Base-by-base conservation (phyloP, 2,888 invertebrate species). In the Brachyopa scutellaris region DNA sequence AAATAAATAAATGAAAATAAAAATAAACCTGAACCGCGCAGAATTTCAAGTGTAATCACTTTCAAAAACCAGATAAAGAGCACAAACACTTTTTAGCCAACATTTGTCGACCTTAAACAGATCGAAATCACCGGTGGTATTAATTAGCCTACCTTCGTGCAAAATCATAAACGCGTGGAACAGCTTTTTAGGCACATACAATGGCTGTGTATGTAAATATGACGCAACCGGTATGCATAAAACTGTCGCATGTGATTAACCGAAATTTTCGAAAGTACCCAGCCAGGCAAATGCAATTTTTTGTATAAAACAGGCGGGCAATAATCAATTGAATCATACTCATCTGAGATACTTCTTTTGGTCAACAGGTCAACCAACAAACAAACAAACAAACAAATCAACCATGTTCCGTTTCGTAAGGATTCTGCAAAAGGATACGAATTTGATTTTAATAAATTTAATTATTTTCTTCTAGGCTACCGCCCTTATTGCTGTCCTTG, bases 321-420 rank as follows among this genome's bases (percentile, higher is more conserved):
- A 0, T 19, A 49, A 13, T 23, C 21, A 11, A 69, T 36, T 26
- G 47, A 31, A 69, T 19, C 59, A 69, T 69, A 69, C 47, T 69
- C 59, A 19, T 49, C 38, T 29, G 47, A 47, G 57, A 9, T 59
- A 69, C 57, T 69, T 59, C 59, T 69, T 57, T 33, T 57, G 26
- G 45, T 57, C 47, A 69, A 67, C 55, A 67, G 23, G 15, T 45
- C 23, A 55, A 55, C 45, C 23, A 55, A 55, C 45, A 13, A 67
- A 38, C 17, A 26, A 61, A 61, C 57, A 36, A 53, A 19, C 19
- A 66, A 55, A 55, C 26, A 7, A 19, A 69, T 19, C 29, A 53
- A 62, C 45, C 33, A 72, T 72, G 72, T 72, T 72, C 53, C 55
- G 62, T 42, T 70, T 70, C 17, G 77, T 77, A 70, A 77, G 70